These are phyloP conservation scores for Actinostola sp. DNA, from an alignment of 92 coral and sea anemone genomes.

Conservation along the genomic window DNA sequence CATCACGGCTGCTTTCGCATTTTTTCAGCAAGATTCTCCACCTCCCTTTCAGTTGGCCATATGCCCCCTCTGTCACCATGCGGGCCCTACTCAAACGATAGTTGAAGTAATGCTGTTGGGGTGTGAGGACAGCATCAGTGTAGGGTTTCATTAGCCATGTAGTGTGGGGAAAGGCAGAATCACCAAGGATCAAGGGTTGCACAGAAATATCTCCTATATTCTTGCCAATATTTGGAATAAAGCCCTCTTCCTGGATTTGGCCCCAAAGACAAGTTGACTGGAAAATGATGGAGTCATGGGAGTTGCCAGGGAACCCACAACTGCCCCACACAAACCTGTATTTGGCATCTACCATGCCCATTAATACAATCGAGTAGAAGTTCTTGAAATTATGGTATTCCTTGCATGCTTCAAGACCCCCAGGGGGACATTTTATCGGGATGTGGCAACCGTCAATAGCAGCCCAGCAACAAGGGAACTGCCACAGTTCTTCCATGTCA, in stretches of 20 bases:
- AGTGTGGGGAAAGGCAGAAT: constrained; percentile 38
- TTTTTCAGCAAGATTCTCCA: constrained; percentile 32
- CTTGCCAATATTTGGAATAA: constrained; percentile 29
- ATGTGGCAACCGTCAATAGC: constrained; percentile 46
- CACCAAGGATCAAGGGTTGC: constrained; percentile 21
- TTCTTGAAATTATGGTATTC: constrained; percentile 43
- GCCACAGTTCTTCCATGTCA: constrained; percentile 39
- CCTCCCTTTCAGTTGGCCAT: constrained; percentile 41
- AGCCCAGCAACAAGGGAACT: constrained; percentile 46
- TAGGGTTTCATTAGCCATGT: constrained; percentile 49
- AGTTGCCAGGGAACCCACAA: constrained; percentile 35
- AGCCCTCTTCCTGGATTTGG: constrained; percentile 14
- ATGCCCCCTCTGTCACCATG: constrained; percentile 51
- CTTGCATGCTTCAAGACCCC: constrained; percentile 23
- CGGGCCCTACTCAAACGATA: constrained; percentile 38
- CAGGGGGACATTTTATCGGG: constrained; percentile 40
- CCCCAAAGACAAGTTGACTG: constrained; percentile 19
- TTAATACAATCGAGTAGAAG: constrained; percentile 27
- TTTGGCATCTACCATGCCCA: constrained; percentile 35
- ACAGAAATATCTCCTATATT: constrained; percentile 18
- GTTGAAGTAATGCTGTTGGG: constrained; percentile 26
- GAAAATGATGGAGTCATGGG: constrained; percentile 40
- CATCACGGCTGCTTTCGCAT: constrained; percentile 26
- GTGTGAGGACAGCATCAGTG: constrained; percentile 17
- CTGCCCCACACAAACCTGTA: constrained; percentile 31